Evolutionary conservation across 2,888 invertebrate genomes (phyloP).

Genomic region (Archips xylosteana): DNA sequence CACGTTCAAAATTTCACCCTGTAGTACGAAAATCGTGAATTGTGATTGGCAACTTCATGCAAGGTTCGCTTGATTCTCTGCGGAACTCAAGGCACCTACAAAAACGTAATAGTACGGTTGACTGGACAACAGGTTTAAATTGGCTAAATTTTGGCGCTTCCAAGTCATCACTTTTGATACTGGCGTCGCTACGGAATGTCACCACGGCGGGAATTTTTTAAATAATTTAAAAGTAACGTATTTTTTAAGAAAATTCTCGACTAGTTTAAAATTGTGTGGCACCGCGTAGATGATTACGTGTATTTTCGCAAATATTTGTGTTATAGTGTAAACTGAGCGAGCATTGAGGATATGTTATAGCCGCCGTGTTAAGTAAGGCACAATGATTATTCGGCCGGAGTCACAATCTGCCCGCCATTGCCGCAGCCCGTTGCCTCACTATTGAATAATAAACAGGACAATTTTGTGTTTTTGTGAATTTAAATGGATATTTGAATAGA

Average conservation of each 20-base stretch:
- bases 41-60: conserved; percentile 29
- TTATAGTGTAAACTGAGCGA: conserved; percentile 19
- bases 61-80: neutral
- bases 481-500: conserved; percentile 20
- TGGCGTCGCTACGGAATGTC: neutral
- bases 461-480: conserved; percentile 22
- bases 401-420: conserved; percentile 12
- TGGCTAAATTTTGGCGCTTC: conserved; percentile 1
- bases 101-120: neutral
- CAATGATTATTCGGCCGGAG: conserved; percentile 5
- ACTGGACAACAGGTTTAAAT: conserved; percentile 13
- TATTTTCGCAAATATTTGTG: conserved; percentile 27
- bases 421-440: conserved; percentile 7
- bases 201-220: neutral
- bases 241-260: conserved; percentile 12
- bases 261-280: conserved; percentile 5
- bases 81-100: conserved; percentile 3
- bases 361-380: neutral
- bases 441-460: neutral
- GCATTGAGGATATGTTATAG: conserved; percentile 3
- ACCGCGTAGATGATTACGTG: conserved; percentile 8
- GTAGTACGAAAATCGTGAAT: too few species aligned
- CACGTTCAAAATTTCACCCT: too few species aligned
- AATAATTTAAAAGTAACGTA: neutral
- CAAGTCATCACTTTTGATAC: conserved; percentile 7